Conservation (phyloP, 92 coral and sea anemone species). For the Paramuricea clavata region DNA sequence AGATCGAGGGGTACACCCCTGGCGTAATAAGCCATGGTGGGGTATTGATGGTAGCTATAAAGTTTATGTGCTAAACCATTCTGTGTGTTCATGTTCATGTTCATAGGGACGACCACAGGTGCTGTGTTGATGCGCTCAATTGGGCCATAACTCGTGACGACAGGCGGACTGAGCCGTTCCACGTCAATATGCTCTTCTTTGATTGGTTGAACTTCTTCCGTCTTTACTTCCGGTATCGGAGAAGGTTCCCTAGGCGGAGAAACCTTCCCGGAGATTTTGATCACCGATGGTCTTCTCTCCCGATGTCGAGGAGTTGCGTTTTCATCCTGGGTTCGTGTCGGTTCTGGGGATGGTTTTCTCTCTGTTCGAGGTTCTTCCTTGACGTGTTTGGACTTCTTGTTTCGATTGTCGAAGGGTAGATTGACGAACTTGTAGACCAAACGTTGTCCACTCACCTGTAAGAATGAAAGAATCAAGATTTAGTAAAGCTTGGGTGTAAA, state of each 20-base stretch:
- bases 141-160: not conserved
- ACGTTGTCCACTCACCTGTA: slow-evolving; percentile 95
- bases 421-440: slow-evolving; percentile 98
- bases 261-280: slow-evolving; percentile 39
- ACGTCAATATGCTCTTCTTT: slow-evolving; percentile 41
- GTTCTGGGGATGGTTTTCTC: slow-evolving; percentile 1
- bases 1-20: slow-evolving; percentile 26
- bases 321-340: slow-evolving; percentile 20
- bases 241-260: slow-evolving; percentile 34
- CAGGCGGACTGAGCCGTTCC: slow-evolving; percentile 31
- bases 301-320: not conserved
- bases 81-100: not conserved
- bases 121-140: slow-evolving; percentile 7
- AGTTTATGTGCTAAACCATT: slow-evolving; percentile 24
- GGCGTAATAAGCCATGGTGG: slow-evolving; percentile 13
- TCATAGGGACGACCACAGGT: slow-evolving; percentile 14
- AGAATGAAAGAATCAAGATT: not conserved
- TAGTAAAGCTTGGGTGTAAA: not conserved
- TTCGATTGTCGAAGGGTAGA: slow-evolving; percentile 75
- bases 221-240: slow-evolving; percentile 33
- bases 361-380: slow-evolving; percentile 24
- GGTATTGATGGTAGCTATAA: slow-evolving; percentile 36
- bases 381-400: slow-evolving; percentile 24
- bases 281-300: slow-evolving; percentile 48
- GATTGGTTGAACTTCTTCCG: not conserved